Evolutionary conservation across 2,888 invertebrate genomes (phyloP).

Genomic region (Candidula unifasciata): DNA sequence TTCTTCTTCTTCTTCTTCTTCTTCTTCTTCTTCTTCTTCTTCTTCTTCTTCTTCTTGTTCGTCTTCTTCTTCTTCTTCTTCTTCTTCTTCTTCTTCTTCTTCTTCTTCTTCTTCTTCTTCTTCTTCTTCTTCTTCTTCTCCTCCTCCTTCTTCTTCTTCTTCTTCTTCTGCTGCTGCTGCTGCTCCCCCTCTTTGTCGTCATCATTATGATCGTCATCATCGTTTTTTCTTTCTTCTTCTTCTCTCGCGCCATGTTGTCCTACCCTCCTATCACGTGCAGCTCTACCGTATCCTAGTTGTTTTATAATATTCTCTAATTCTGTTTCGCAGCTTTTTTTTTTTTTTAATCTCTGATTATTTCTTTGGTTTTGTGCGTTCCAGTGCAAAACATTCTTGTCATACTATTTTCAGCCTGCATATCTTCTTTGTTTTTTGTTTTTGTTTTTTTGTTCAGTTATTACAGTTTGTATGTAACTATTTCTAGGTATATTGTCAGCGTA

Average conservation of each 20-base stretch:
- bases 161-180: conserved; percentile 30
- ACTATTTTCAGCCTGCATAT: too few relatives aligned
- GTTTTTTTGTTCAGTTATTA: too few relatives aligned
- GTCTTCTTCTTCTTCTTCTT: background rate
- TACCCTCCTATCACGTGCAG: too few relatives aligned
- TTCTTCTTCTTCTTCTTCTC: conserved; percentile 22
- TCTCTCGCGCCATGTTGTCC: background rate
- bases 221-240: background rate
- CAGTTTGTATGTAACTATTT: too few relatives aligned
- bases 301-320: too few relatives aligned
- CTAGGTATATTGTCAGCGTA: too few relatives aligned
- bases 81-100: background rate
- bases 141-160: conserved; percentile 10
- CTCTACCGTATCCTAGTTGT: too few relatives aligned
- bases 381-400: too few relatives aligned
- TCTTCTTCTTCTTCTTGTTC: background rate
- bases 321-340: too few relatives aligned
- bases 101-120: conserved; percentile 10
- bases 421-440: too few relatives aligned
- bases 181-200: background rate
- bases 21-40: background rate
- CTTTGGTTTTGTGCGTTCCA: too few relatives aligned
- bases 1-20: background rate
- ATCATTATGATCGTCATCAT: background rate
- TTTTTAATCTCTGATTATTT: too few relatives aligned